These are phyloP conservation scores for Lytechinus variegatus DNA, from an alignment of 35 echinoderm and acorn worm species.

Conservation along the genomic window DNA sequence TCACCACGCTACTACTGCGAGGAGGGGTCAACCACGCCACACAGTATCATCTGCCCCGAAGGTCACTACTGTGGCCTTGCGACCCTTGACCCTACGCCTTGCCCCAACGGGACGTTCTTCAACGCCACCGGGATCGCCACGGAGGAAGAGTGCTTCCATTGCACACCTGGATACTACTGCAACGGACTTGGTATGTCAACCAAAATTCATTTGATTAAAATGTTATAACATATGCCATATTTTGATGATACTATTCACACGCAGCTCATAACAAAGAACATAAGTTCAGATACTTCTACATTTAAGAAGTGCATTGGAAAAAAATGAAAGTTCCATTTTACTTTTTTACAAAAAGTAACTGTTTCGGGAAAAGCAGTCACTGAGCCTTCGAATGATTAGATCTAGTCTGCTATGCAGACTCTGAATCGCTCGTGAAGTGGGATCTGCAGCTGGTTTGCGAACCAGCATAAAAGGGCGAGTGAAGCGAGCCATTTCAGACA, in stretches of 20 bases:
- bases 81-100: slow-evolving; percentile 80
- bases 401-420: too few species aligned
- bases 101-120: slow-evolving; percentile 95
- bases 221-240: not conserved
- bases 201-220: not conserved
- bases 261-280: too few species aligned
- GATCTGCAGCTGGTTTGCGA: too few species aligned
- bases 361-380: too few species aligned
- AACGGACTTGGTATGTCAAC: slow-evolving; percentile 68
- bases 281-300: too few species aligned
- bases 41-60: slow-evolving; percentile 76
- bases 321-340: too few species aligned
- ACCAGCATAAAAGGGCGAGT: too few species aligned
- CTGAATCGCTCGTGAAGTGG: too few species aligned
- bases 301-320: too few species aligned
- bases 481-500: too few species aligned
- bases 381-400: too few species aligned
- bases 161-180: slow-evolving; percentile 90
- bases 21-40: slow-evolving; percentile 85
- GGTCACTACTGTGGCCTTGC: slow-evolving; percentile 83
- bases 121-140: slow-evolving; percentile 76
- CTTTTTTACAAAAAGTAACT: too few species aligned
- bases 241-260: not conserved
- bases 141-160: slow-evolving; percentile 69
- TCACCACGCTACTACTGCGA: slow-evolving; percentile 79